Percentiles rank a stretch among this genome's conserved stretches.
phyloP scores from a whole-genome alignment of 2,888 invertebrate species.

The Hypsopygia costalis region DNA sequence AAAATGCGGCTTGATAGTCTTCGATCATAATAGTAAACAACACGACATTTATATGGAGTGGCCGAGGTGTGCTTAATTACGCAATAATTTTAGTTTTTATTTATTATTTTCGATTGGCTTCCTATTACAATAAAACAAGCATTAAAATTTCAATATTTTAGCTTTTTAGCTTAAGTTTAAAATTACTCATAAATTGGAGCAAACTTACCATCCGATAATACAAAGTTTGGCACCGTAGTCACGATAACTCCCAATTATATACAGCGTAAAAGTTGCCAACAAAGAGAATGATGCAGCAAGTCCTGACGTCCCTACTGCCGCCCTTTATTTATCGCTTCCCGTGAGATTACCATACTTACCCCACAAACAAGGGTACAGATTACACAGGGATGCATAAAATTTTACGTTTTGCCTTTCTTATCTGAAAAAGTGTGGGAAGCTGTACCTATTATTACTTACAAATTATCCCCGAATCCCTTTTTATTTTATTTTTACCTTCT shows the following conservation, averaged over 20 bases:
- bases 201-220: neutral
- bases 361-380: conserved; percentile 44
- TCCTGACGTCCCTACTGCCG: conserved; percentile 37
- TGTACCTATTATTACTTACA: no score
- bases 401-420: conserved; percentile 33
- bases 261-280: conserved; percentile 46
- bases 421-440: conserved; percentile 22
- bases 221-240: conserved; percentile 5
- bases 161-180: no score
- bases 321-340: conserved; percentile 49
- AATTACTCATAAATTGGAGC: conserved; percentile 2
- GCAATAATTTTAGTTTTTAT: no score
- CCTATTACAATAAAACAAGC: no score
- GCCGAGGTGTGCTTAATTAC: no score
- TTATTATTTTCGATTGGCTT: no score
- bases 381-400: conserved; percentile 38
- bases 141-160: no score
- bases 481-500: no score
- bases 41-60: no score
- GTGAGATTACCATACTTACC: conserved; percentile 43
- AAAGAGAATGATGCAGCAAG: conserved; percentile 40
- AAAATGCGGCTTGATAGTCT: no score
- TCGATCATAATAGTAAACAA: no score
- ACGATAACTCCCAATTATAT: conserved; percentile 38
- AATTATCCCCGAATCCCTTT: no score